phyloP scores from a whole-genome alignment of 2,888 invertebrate genomes.

The Heteropelma amictum region DNA sequence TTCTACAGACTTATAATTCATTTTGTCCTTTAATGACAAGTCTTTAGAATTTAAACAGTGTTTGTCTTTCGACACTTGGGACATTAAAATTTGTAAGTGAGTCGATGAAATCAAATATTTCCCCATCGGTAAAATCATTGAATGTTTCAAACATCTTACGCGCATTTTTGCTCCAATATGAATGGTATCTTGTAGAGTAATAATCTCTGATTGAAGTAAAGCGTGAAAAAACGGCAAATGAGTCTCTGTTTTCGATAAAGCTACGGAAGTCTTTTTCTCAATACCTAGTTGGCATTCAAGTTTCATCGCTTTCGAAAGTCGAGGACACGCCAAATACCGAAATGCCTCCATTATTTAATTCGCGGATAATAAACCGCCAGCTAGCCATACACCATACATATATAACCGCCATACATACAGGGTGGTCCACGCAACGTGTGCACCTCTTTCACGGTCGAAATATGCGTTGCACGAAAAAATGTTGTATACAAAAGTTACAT shows the following conservation, averaged over 20 bases:
- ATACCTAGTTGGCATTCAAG: not conserved
- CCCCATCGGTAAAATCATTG: not conserved
- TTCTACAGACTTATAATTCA: constrained; percentile 43
- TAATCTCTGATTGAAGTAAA: not conserved
- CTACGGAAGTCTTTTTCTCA: not conserved
- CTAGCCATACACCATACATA: too few relatives aligned
- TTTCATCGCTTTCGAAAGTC: not conserved
- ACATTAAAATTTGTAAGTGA: constrained; percentile 33
- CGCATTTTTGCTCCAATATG: not conserved
- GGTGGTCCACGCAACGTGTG: too few relatives aligned
- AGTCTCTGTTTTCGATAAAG: not conserved
- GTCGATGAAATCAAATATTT: not conserved
- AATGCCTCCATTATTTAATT: not conserved
- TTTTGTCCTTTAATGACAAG: constrained; percentile 37
- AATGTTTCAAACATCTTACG: not conserved
- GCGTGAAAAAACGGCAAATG: not conserved
- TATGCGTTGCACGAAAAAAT: too few relatives aligned
- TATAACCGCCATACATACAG: too few relatives aligned
- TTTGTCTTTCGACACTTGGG: constrained; percentile 56
- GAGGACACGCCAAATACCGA: not conserved
- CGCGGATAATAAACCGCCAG: not conserved
- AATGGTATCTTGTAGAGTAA: not conserved
- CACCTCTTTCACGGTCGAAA: too few relatives aligned
- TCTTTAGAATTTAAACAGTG: constrained; percentile 50
- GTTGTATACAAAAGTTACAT: too few relatives aligned